Evolutionary conservation across 2,113 vertebrate genomes (phyloP), one percentile per base, ranked within the genome.

Genomic region (Mus pahari): DNA sequence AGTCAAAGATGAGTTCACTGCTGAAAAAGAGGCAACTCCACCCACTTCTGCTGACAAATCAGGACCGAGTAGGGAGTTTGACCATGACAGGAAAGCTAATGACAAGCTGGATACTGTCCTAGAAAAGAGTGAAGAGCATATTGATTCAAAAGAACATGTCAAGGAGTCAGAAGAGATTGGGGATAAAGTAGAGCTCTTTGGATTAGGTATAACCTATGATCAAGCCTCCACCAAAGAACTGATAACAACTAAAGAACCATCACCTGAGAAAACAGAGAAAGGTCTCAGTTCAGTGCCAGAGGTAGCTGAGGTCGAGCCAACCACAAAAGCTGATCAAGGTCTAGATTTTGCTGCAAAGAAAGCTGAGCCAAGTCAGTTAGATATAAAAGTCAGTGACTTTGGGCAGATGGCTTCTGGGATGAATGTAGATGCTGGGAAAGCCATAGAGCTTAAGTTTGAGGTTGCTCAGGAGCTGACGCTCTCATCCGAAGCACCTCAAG

Each of bases 81-180:
- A 99, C 77, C 98, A 98, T 86, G 98, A 98, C 53, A 98, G 97
- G 82, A 99, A 98, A 94, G 97, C 68, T 31, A 98, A 48, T 48
- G 98, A 98, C 73, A 99, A 98, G 84, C 94, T 99, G 89, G 98
- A 98, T 75, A 98, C 98, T 3, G 98, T 99, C 13, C 71, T 98
- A 94, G 98, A 99, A 98, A 99, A 98, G 97, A 94, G 97, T 42
- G 98, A 99, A 94, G 98, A 99, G 42, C 98, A 98, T 16, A 6
- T 39, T 60, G 98, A 98, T 70, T 95, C 97, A 58, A 98, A 98
- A 96, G 98, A 98, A 78, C 78, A 93, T 31, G 96, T 96, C 82
- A 97, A 87, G 55, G 97, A 96, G 94, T 92, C 97, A 74, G 97
- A 98, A 96, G 96, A 66, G 0, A 7, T 90, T 71, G 60, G 62